phyloP scores from a whole-genome alignment of 2,888 invertebrate genomes.

The Chironomus tentans region DNA sequence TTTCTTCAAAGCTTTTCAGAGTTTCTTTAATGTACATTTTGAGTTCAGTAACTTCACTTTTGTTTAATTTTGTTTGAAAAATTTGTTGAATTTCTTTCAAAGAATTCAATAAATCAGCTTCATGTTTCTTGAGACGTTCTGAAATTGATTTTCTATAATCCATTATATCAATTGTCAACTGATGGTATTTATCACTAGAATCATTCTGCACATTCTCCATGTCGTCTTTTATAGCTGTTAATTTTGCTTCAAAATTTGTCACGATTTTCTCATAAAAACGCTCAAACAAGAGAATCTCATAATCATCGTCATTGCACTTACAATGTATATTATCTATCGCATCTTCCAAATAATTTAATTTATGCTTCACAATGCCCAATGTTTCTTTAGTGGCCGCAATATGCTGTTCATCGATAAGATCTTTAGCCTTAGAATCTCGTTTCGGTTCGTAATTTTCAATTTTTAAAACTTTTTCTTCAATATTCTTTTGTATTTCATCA shows the following conservation, averaged over 20 bases:
- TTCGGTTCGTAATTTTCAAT: no score
- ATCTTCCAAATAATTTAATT: background rate
- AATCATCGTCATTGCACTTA: conserved; percentile 1
- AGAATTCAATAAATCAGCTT: background rate
- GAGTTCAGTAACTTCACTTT: background rate
- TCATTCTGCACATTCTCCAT: background rate
- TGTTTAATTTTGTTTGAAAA: background rate
- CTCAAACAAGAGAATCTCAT: background rate
- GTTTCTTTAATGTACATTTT: background rate
- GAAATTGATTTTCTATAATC: background rate
- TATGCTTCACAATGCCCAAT: background rate
- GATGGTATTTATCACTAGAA: no score
- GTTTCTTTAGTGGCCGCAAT: background rate
- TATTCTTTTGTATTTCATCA: background rate
- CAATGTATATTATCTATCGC: background rate
- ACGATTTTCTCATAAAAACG: background rate
- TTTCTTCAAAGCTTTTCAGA: background rate
- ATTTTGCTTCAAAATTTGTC: background rate
- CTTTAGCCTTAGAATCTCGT: background rate
- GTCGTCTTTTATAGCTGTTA: background rate
- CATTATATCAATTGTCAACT: background rate
- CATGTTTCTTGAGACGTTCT: background rate
- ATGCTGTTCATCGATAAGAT: background rate
- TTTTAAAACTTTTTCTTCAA: background rate
- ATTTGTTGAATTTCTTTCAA: background rate